These are phyloP conservation scores for Phylloscopus trochiloides DNA, from an alignment of 2,113 vertebrate species.

Conservation along the genomic window DNA sequence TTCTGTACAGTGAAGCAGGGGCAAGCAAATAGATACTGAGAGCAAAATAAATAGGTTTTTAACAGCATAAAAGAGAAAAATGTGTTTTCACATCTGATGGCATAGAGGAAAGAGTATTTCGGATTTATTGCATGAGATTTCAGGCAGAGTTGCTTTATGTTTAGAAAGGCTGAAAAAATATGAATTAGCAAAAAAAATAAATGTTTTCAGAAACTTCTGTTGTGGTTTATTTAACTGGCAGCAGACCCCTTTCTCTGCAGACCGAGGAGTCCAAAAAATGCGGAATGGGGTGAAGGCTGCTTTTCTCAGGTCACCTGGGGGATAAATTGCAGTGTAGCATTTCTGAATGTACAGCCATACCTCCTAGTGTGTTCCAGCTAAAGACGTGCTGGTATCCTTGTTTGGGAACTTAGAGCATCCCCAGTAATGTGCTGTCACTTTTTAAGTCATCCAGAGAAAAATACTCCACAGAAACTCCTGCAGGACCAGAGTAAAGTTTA, in stretches of 20 bases:
- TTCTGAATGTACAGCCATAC: background rate
- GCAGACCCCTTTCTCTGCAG: background rate
- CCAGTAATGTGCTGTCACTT: background rate
- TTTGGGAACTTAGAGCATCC: background rate
- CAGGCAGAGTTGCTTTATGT: background rate
- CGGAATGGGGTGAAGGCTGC: accelerated
- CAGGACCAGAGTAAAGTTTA: background rate
- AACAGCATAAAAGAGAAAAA: background rate
- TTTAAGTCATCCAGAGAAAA: background rate
- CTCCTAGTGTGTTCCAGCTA: background rate
- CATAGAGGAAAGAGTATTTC: background rate
- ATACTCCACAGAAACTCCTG: background rate
- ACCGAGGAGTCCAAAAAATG: background rate
- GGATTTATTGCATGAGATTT: background rate
- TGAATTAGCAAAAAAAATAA: background rate
- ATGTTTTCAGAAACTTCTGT: background rate
- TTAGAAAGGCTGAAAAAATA: background rate
- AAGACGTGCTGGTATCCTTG: background rate
- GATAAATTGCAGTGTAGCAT: background rate
- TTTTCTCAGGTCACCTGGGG: background rate
- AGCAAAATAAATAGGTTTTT: background rate
- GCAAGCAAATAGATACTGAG: background rate
- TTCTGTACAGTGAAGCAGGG: accelerated
- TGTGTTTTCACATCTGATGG: accelerated
- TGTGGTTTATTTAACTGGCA: background rate